phyloP scores from a whole-genome alignment of 2,888 invertebrate species.

The Epiblema foenella region DNA sequence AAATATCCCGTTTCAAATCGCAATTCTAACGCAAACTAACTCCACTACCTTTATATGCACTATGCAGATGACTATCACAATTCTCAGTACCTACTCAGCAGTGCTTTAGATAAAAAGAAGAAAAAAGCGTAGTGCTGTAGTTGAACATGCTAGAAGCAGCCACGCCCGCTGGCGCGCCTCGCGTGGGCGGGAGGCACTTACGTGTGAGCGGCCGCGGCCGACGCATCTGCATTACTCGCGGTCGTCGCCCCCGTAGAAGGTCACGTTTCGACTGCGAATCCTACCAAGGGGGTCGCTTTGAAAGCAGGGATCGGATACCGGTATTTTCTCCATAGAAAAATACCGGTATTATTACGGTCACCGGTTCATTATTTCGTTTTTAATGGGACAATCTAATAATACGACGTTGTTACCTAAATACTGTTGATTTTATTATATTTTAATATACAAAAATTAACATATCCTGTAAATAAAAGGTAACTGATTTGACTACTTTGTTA shows the following conservation, averaged over 20 bases:
- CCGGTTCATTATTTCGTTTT: too few species aligned
- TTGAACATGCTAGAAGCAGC: background rate
- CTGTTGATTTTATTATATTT: too few species aligned
- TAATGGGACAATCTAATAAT: too few species aligned
- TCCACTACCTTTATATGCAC: background rate
- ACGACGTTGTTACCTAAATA: too few species aligned
- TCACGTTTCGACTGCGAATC: conserved; percentile 73
- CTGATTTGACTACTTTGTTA: too few species aligned
- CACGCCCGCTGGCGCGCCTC: conserved; percentile 55
- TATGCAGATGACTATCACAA: background rate
- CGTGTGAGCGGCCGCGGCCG: conserved; percentile 75
- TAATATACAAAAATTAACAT: too few species aligned
- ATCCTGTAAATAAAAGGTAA: too few species aligned
- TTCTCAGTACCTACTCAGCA: too few species aligned
- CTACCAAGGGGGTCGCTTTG: conserved; percentile 40
- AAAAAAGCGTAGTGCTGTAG: background rate
- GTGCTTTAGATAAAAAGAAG: background rate
- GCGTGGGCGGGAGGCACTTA: conserved; percentile 82
- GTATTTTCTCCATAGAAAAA: too few species aligned
- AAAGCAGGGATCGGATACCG: too few species aligned
- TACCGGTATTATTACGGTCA: too few species aligned
- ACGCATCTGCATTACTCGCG: conserved; percentile 80
- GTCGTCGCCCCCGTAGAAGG: conserved; percentile 75
- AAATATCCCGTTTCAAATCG: too few species aligned
- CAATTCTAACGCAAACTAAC: background rate